Base-by-base conservation (phyloP, 2,888 invertebrate genomes). In the Cryptus armator region DNA sequence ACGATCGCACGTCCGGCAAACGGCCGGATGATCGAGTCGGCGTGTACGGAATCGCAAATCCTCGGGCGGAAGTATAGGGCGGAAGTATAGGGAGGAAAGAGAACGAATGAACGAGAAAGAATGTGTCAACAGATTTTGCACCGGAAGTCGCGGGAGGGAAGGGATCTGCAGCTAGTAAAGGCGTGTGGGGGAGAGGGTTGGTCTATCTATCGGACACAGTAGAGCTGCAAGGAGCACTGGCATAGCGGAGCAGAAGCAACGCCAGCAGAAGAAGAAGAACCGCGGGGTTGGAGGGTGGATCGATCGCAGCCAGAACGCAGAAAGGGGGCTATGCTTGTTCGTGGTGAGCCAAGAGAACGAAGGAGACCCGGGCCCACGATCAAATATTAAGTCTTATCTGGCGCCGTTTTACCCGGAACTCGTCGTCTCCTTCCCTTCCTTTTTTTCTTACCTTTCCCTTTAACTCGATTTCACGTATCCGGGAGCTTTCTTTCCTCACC, bases 311-410 rank as follows among this genome's bases (percentile, higher is more conserved):
- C 68, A 78, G 64, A 72, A 56, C 16, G 62, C 78, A 82, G 83
- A 81, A 81, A 85, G 79, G 83, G 86, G 87, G 86, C 84, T 70
- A 67, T 77, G 82, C 84, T 88, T 87, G 90, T 90, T 89, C 90
- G 88, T 88, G 89, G 90, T 85, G 87, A 91, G 88, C 90, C 89
- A 90, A 90, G 90, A 92, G 91, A 79, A 71, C 12, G 24, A 66
- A 43, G 43, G 43, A 66, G n/a, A 43, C n/a, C 82, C 89, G 90
- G 91, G 90, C 89, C 88, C 90, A 88, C 92, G 92, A 92, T 92
- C 92, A 93, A 92, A 92, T 92, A 92, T 92, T 92, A 92, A 92
- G 92, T 92, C 92, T 92, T 92, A 92, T 93, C 92, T 91, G 92
- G 92, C 92, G 92, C 91, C 92, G 91, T 90, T 91, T 92, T 91